phyloP scores from a whole-genome alignment of 2,113 vertebrate genomes.

The Pseudorhombus dupliciocellatus region DNA sequence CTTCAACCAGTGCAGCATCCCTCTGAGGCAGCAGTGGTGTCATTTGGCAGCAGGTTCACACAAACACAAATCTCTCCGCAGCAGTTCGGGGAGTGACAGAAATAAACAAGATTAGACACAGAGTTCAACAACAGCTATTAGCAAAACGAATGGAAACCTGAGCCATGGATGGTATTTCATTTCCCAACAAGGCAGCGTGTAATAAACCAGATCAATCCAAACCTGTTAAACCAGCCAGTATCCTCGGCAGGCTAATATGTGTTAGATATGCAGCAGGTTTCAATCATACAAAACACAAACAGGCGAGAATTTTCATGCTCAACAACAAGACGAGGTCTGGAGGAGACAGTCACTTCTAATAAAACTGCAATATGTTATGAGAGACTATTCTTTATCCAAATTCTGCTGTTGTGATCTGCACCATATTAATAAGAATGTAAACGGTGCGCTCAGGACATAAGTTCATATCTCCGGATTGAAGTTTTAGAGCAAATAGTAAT shows the following conservation, averaged over 20 bases:
- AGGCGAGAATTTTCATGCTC: background rate
- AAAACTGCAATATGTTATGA: no score
- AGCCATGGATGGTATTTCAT: no score
- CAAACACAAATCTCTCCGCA: background rate
- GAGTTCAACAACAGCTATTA: no score
- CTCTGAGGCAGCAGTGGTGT: background rate
- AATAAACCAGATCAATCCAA: background rate
- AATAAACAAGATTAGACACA: constrained; percentile 3
- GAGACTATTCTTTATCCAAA: no score
- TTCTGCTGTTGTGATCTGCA: no score
- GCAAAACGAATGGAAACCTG: background rate
- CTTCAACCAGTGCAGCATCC: background rate
- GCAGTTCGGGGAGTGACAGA: background rate
- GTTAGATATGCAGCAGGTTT: background rate
- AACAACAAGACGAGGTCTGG: background rate
- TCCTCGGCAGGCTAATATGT: background rate
- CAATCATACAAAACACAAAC: background rate
- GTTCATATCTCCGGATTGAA: background rate
- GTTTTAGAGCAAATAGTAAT: background rate
- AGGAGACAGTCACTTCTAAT: background rate
- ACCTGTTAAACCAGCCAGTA: background rate
- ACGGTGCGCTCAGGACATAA: background rate
- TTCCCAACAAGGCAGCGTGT: background rate
- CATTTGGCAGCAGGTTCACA: background rate
- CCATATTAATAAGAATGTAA: background rate